phyloP scores from a whole-genome alignment of 2,113 vertebrate genomes.

The Gavialis gangeticus region DNA sequence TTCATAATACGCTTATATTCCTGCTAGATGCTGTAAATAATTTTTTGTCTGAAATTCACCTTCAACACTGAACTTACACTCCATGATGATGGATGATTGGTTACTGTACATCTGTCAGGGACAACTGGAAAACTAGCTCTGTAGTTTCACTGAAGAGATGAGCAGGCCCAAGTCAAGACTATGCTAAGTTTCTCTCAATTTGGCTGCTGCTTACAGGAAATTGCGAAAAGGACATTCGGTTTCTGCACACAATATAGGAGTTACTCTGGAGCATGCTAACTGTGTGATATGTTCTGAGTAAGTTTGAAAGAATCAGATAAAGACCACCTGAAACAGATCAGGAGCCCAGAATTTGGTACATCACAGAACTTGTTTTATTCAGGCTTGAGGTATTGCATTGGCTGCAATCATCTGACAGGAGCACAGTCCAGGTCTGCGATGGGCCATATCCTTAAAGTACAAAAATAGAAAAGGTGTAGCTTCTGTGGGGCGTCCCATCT shows the following conservation, averaged over 20 bases:
- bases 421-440: neutral
- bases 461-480: conserved; percentile 47
- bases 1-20: neutral
- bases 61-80: neutral
- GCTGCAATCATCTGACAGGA: neutral
- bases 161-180: neutral
- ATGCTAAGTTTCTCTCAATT: neutral
- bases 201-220: neutral
- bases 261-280: fast-evolving
- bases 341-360: neutral
- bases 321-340: neutral
- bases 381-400: neutral
- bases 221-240: neutral
- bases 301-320: neutral
- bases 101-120: neutral
- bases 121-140: neutral
- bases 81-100: neutral
- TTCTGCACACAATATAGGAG: fast-evolving
- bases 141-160: neutral
- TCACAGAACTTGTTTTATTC: conserved; percentile 54
- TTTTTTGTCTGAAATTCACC: neutral
- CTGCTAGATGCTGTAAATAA: neutral
- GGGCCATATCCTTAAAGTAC: neutral
- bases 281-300: fast-evolving
- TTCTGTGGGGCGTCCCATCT: neutral